Evolutionary conservation across 2,113 vertebrate genomes (phyloP).

Genomic region (Balaeniceps rex): DNA sequence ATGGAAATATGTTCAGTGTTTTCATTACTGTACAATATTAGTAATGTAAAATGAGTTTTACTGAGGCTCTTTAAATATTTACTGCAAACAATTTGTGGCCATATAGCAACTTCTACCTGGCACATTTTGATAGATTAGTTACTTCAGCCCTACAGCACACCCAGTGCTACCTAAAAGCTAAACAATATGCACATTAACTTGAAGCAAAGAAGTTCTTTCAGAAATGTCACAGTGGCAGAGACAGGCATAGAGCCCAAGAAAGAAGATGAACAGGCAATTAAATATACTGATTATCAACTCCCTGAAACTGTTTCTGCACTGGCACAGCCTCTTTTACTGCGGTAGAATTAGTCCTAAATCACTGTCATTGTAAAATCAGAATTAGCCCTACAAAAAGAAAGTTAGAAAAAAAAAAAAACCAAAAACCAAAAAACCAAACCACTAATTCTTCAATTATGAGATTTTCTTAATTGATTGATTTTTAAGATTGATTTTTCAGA

Average conservation of each 20-base stretch:
- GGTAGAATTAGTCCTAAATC: background rate
- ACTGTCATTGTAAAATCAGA: background rate
- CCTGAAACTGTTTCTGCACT: background rate
- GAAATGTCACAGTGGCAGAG: background rate
- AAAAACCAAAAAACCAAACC: background rate
- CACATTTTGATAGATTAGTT: background rate
- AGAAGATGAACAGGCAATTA: background rate
- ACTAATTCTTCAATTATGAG: background rate
- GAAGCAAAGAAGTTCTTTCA: background rate
- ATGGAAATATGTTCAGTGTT: background rate
- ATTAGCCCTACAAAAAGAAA: background rate
- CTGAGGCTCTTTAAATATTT: background rate
- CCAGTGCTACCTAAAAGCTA: background rate
- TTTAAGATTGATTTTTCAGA: too few relatives aligned
- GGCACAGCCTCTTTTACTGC: background rate
- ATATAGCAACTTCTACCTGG: background rate
- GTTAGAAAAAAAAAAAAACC: too few relatives aligned
- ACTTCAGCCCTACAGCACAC: background rate
- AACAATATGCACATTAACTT: background rate
- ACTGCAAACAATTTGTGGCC: background rate
- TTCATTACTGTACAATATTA: background rate
- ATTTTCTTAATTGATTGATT: too few relatives aligned
- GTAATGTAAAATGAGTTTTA: background rate
- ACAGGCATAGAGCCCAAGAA: background rate
- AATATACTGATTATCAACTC: background rate